A percentile compares a stretch with the other conserved stretches of the same genome.
These are phyloP conservation scores for Dermolepida albohirtum DNA, from an alignment of 2,888 invertebrate genomes.

Conservation along the genomic window DNA sequence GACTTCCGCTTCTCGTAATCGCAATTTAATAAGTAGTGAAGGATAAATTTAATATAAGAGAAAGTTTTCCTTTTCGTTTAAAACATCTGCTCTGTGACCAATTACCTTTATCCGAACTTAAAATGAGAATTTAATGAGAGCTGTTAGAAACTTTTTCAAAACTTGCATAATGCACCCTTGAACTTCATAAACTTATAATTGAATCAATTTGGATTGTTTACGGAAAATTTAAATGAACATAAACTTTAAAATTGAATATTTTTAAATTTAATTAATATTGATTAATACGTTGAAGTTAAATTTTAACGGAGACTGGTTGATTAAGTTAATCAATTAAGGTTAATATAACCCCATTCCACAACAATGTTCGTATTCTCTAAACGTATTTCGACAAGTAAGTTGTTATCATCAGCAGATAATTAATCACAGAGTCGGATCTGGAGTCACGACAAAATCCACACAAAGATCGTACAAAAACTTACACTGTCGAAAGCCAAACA, in stretches of 20 bases:
- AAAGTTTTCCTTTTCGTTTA: constrained; percentile 22
- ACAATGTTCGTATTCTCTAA: too few relatives aligned
- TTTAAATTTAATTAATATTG: constrained; percentile 40
- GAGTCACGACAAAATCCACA: too few relatives aligned
- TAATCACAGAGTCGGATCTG: too few relatives aligned
- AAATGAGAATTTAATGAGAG: constrained; percentile 23
- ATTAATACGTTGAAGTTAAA: constrained; percentile 8
- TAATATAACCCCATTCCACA: too few relatives aligned
- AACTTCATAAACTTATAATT: constrained; percentile 50
- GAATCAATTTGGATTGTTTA: constrained; percentile 54
- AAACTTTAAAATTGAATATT: constrained; percentile 37
- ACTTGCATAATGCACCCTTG: constrained; percentile 19
- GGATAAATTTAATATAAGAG: constrained; percentile 5
- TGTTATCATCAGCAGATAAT: too few relatives aligned
- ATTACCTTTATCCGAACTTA: constrained; percentile 27
- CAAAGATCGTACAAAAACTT: too few relatives aligned
- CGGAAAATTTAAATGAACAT: constrained; percentile 38
- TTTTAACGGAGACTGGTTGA: too few relatives aligned
- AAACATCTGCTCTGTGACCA: constrained; percentile 34
- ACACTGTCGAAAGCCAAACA: too few relatives aligned
- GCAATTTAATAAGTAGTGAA: constrained; percentile 26
- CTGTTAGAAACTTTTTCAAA: constrained; percentile 22
- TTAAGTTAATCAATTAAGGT: too few relatives aligned
- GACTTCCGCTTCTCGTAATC: constrained; percentile 13
- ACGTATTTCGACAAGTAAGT: too few relatives aligned